Conservation (phyloP, 2,888 invertebrate species). For the Drosophila austrosaltans region DNA sequence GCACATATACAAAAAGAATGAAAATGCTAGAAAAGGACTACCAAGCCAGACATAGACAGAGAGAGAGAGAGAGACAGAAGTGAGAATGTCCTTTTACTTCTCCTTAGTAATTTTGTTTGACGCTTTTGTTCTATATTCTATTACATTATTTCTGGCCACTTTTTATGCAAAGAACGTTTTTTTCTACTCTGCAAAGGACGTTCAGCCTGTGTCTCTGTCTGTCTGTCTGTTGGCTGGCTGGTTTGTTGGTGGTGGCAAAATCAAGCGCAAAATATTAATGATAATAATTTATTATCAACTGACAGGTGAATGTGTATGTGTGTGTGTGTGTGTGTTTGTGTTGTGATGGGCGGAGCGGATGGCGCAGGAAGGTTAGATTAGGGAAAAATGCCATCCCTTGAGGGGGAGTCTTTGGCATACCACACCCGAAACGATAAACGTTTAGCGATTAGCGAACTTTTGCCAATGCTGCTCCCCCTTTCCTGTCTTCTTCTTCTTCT, state of each 20-base stretch:
- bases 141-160: slow-evolving; percentile 52
- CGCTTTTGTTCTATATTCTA: slow-evolving; percentile 68
- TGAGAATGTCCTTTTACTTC: slow-evolving; percentile 8
- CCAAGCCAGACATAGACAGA: not conserved
- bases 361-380: not conserved
- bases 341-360: not conserved
- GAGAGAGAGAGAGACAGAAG: not conserved
- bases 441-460: slow-evolving; percentile 60
- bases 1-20: slow-evolving; percentile 40
- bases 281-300: slow-evolving; percentile 70
- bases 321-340: not conserved
- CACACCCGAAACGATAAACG: slow-evolving; percentile 57
- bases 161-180: slow-evolving; percentile 67
- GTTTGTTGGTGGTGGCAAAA: slow-evolving; percentile 44
- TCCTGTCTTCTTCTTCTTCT: slow-evolving; percentile 15
- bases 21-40: not conserved
- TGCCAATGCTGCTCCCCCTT: not conserved
- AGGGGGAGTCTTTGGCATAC: slow-evolving; percentile 27
- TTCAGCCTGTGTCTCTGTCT: slow-evolving; percentile 21
- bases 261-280: slow-evolving; percentile 73
- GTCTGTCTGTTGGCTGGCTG: not conserved
- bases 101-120: slow-evolving; percentile 58
- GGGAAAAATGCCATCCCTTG: slow-evolving; percentile 8
- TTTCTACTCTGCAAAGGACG: slow-evolving; percentile 32
- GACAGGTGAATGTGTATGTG: slow-evolving; percentile 57